phyloP scores from a whole-genome alignment of 2,888 invertebrate species.

The Dilophus febrilis region DNA sequence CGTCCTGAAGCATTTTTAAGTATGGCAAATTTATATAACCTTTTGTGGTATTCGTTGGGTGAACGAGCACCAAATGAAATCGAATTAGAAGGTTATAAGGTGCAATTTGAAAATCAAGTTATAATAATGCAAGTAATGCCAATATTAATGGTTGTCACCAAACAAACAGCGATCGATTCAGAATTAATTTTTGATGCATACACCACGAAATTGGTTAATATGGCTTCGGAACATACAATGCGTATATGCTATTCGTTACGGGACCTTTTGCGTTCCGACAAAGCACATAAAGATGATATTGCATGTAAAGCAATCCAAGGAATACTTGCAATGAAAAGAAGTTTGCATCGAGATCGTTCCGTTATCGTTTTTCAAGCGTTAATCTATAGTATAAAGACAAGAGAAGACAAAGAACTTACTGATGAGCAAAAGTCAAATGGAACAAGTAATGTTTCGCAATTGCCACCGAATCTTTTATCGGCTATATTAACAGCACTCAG shows the following conservation, averaged over 20 bases:
- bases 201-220: slow-evolving; percentile 38
- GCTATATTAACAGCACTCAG: slow-evolving; percentile 49
- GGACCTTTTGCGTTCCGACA: slow-evolving; percentile 27
- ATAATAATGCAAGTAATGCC: slow-evolving; percentile 46
- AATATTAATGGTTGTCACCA: slow-evolving; percentile 31
- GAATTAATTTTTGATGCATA: slow-evolving; percentile 40
- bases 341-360: slow-evolving; percentile 41
- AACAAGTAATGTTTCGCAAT: no score
- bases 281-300: slow-evolving; percentile 18
- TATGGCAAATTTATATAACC: slow-evolving; percentile 27
- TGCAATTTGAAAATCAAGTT: slow-evolving; percentile 40
- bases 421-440: background rate
- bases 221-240: slow-evolving; percentile 44
- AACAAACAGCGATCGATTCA: slow-evolving; percentile 16
- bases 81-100: slow-evolving; percentile 22
- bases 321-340: slow-evolving; percentile 31
- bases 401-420: background rate
- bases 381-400: background rate
- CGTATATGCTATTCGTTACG: slow-evolving; percentile 41
- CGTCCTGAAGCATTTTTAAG: slow-evolving; percentile 22
- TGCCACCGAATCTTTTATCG: slow-evolving; percentile 35
- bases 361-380: slow-evolving; percentile 32
- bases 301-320: slow-evolving; percentile 26
- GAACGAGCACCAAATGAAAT: slow-evolving; percentile 23
- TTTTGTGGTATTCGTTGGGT: slow-evolving; percentile 29